Evolutionary conservation across 2,797 vertebrate species (phyloP).

Genomic region (Melanotaenia boesemani): DNA sequence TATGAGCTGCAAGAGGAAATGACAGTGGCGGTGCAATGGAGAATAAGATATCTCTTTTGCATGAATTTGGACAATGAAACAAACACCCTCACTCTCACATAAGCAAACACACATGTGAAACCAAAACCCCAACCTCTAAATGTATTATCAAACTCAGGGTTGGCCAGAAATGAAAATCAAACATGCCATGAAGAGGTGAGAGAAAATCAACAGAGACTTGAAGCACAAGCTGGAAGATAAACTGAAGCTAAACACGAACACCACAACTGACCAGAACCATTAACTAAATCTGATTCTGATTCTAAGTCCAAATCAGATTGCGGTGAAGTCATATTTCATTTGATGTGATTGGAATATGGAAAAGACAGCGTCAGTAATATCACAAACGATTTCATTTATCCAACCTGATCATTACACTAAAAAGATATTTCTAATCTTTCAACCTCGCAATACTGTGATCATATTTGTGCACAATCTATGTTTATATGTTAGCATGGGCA

Average conservation of each 20-base stretch:
- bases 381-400: conserved; percentile 1
- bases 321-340: conserved; percentile 46
- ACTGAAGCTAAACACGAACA: conserved; percentile 12
- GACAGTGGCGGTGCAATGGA: conserved; percentile 38
- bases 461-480: too few species aligned
- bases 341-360: conserved; percentile 29
- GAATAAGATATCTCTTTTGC: conserved; percentile 67
- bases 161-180: conserved; percentile 69
- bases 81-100: conserved; percentile 38
- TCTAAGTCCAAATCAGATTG: conserved; percentile 42
- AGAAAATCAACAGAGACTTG: conserved; percentile 57
- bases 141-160: conserved; percentile 61
- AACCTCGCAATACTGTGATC: too few species aligned
- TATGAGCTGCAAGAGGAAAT: conserved; percentile 52
- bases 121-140: conserved; percentile 59
- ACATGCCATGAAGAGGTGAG: conserved; percentile 53
- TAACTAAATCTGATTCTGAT: conserved; percentile 49
- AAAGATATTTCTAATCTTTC: not conserved
- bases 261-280: conserved; percentile 44
- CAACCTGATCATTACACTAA: not conserved
- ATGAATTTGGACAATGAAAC: conserved; percentile 55
- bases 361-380: conserved; percentile 18
- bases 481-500: not conserved
- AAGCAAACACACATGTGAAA: conserved; percentile 52
- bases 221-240: conserved; percentile 43